phyloP scores from a whole-genome alignment of 2,888 invertebrate species.

The Buathra laborator region DNA sequence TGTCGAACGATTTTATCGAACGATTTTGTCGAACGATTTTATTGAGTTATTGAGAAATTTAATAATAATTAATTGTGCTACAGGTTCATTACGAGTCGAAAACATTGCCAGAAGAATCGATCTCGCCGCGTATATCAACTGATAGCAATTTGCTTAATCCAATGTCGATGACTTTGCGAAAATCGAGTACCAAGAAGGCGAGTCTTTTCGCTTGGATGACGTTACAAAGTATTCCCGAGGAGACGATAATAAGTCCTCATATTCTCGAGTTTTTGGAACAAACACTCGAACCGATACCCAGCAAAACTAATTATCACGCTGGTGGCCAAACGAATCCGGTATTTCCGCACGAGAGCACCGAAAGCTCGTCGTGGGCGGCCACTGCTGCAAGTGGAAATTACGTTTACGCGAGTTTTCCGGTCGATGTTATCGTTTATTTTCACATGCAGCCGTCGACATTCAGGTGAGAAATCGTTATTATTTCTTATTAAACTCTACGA shows the following conservation, averaged over 20 bases:
- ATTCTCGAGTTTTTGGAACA: slow-evolving; percentile 99
- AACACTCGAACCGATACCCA: slow-evolving; percentile 97
- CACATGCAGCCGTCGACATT: slow-evolving; percentile 99
- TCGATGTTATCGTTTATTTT: slow-evolving; percentile 99
- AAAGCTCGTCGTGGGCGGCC: slow-evolving; percentile 83
- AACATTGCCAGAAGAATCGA: slow-evolving; percentile 89
- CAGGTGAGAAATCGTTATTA: slow-evolving; percentile 77
- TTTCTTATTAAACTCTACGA: neutral
- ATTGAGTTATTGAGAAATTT: too few relatives aligned
- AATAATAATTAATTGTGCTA: slow-evolving; percentile 21
- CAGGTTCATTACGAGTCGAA: slow-evolving; percentile 93
- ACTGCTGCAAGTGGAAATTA: slow-evolving; percentile 86
- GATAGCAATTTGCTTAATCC: slow-evolving; percentile 82
- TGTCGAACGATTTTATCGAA: neutral
- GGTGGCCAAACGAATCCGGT: slow-evolving; percentile 78
- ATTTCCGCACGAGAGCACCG: slow-evolving; percentile 80
- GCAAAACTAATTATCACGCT: slow-evolving; percentile 86
- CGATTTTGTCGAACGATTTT: neutral
- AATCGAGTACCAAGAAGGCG: slow-evolving; percentile 93
- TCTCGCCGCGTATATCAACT: slow-evolving; percentile 85
- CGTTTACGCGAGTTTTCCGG: slow-evolving; percentile 97
- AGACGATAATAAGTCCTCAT: slow-evolving; percentile 98
- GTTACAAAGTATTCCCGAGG: slow-evolving; percentile 98
- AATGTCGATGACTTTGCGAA: slow-evolving; percentile 83
- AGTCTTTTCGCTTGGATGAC: slow-evolving; percentile 98